phyloP scores from a whole-genome alignment of 2,113 vertebrate species.

The Mirounga angustirostris region DNA sequence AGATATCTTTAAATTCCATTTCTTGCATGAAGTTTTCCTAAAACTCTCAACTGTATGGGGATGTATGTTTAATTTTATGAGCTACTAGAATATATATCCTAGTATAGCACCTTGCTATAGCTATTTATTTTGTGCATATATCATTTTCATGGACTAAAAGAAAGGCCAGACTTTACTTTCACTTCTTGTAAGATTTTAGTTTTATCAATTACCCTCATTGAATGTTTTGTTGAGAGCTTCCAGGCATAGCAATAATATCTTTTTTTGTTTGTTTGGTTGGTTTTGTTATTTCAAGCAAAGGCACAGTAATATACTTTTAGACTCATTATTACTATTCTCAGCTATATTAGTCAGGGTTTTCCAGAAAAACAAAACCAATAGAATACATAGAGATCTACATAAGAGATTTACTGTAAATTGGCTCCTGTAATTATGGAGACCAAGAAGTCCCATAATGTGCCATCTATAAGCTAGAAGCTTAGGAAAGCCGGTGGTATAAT shows the following conservation, averaged over 20 bases:
- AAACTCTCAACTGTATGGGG: background rate
- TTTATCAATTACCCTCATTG: background rate
- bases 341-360: background rate
- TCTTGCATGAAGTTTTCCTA: background rate
- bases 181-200: slow-evolving; percentile 32
- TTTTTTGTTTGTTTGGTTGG: background rate
- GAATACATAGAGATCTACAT: background rate
- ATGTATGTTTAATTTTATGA: slow-evolving; percentile 14
- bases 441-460: background rate
- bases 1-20: slow-evolving; percentile 16
- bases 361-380: background rate
- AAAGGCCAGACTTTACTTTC: background rate
- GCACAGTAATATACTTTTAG: background rate
- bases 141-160: slow-evolving; percentile 25
- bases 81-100: background rate
- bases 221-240: background rate
- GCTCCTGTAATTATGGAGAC: background rate
- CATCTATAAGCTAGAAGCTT: background rate
- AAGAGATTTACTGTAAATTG: background rate
- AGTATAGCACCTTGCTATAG: background rate
- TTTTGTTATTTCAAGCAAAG: slow-evolving; percentile 6
- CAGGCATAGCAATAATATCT: background rate
- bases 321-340: background rate
- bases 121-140: background rate
- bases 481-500: background rate